phyloP scores from a whole-genome alignment of 2,797 vertebrate genomes.

The Petrocephalus schoutedeni region DNA sequence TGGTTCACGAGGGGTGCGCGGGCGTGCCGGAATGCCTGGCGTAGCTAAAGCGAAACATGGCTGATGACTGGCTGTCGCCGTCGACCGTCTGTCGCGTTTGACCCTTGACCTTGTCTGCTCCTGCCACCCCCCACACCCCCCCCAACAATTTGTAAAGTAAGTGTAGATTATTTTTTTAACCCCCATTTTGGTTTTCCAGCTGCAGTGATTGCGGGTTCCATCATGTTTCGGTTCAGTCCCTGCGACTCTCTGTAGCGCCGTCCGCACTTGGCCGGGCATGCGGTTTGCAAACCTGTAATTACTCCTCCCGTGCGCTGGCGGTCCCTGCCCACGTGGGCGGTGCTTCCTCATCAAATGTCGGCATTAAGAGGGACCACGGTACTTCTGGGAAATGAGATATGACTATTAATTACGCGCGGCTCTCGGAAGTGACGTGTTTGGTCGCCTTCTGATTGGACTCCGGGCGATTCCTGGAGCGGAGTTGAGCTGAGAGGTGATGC shows the following conservation, averaged over 20 bases:
- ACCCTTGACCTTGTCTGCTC: not conserved
- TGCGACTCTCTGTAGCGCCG: not conserved
- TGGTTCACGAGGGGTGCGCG: not conserved
- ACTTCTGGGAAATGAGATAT: not conserved
- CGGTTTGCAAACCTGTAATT: conserved; percentile 3
- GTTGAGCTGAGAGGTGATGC: not conserved
- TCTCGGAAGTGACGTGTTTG: conserved; percentile 1
- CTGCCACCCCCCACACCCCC: not conserved
- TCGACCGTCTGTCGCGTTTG: not conserved
- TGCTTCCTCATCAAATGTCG: not conserved
- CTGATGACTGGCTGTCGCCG: not conserved
- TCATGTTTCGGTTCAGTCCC: not conserved
- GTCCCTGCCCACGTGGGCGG: not conserved
- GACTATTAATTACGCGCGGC: not conserved
- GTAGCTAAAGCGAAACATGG: not conserved
- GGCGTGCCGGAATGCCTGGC: not conserved
- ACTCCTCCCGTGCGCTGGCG: not conserved
- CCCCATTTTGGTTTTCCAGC: not conserved
- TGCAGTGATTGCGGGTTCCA: not conserved
- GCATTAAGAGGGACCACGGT: not conserved
- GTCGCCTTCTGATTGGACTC: not conserved
- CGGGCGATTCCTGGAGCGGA: not conserved
- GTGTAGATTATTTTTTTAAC: not conserved
- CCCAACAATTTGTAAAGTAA: not conserved
- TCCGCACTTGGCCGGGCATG: not conserved